Evolutionary conservation across 2,797 vertebrate genomes (phyloP).

Genomic region (Setipinna tenuifilis): DNA sequence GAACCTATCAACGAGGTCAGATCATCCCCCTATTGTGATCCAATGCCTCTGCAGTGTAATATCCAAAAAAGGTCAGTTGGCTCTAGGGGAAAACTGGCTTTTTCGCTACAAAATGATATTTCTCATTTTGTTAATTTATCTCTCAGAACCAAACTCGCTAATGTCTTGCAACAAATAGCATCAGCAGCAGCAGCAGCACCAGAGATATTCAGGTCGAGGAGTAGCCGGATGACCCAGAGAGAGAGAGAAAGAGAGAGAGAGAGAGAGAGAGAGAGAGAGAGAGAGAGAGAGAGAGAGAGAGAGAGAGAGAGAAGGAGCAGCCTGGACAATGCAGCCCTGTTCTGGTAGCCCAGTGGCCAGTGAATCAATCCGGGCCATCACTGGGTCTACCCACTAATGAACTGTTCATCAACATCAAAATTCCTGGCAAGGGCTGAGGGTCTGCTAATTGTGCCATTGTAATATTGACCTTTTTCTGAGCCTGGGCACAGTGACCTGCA

Average conservation of each 20-base stretch:
- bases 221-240: no score
- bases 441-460: constrained; percentile 29
- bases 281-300: no score
- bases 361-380: constrained; percentile 38
- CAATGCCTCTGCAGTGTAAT: background rate
- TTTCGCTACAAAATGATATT: background rate
- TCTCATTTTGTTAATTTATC: background rate
- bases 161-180: background rate
- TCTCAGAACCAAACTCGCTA: background rate
- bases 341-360: background rate
- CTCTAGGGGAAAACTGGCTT: background rate
- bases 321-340: background rate
- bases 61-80: constrained; percentile 10
- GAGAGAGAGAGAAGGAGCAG: background rate
- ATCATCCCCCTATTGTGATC: background rate
- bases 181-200: no score
- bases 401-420: constrained; percentile 38
- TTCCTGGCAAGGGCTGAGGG: constrained; percentile 21
- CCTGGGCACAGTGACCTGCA: background rate
- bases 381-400: constrained; percentile 39
- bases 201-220: background rate
- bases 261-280: no score
- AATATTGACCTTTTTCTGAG: constrained; percentile 13
- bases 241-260: no score
- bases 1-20: constrained; percentile 5